Conservation (phyloP, 1,140 invertebrate species). For the Babylonia areolata region DNA sequence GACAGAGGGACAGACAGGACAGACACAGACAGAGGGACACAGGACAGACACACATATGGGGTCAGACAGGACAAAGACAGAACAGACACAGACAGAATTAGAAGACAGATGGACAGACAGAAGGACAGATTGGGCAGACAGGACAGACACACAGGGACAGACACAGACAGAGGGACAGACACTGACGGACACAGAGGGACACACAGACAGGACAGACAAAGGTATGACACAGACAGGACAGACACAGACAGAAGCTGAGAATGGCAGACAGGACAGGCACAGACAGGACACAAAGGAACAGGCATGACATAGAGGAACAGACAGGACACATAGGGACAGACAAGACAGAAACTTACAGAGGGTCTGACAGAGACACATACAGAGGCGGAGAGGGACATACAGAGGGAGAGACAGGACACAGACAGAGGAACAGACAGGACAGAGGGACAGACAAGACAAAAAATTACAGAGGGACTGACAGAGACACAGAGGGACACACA, state of each 20-base stretch:
- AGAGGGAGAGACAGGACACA: not conserved
- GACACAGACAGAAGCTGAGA: not conserved
- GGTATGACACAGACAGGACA: not conserved
- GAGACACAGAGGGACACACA: not conserved
- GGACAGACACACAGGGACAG: not conserved
- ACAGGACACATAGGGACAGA: no score
- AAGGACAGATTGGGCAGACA: not conserved
- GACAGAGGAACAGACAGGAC: not conserved
- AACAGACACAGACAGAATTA: not conserved
- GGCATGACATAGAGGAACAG: no score
- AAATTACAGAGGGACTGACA: not conserved
- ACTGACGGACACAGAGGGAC: no score
- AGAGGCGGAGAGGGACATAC: not conserved
- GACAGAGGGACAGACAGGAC: not conserved
- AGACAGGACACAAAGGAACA: not conserved
- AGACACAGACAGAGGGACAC: no score
- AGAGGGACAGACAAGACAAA: not conserved
- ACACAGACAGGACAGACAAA: not conserved
- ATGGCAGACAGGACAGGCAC: not conserved
- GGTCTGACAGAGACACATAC: no score
- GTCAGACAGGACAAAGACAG: no score
- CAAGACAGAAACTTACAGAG: no score
- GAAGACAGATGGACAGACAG: not conserved
- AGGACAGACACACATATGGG: no score
- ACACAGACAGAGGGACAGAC: no score